These are phyloP conservation scores for Cherax destructor DNA, from an alignment of 1,140 invertebrate species.

Conservation along the genomic window DNA sequence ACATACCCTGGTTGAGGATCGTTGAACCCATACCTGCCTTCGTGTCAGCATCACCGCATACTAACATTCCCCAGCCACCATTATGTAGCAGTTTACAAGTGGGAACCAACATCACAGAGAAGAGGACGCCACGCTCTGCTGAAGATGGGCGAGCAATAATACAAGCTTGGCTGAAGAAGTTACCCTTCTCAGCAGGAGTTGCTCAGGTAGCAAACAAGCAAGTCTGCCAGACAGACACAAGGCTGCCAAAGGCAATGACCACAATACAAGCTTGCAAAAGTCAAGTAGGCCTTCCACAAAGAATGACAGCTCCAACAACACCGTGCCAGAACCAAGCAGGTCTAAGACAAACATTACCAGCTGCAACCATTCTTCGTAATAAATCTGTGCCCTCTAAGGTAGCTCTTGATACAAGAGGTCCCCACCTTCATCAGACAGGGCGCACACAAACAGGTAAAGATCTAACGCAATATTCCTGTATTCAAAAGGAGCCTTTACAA, in stretches of 20 bases:
- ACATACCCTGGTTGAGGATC: not conserved
- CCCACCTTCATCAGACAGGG: no score
- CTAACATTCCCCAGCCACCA: not conserved
- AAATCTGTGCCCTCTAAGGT: no score
- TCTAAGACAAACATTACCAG: not conserved
- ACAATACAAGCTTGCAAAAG: not conserved
- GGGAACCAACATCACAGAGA: not conserved
- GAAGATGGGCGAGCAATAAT: not conserved
- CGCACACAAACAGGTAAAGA: no score
- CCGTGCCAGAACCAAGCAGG: not conserved
- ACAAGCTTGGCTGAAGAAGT: not conserved
- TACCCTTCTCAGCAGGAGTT: not conserved
- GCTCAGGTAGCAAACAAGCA: not conserved
- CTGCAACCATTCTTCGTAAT: not conserved
- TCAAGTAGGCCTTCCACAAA: not conserved
- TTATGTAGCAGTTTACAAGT: not conserved
- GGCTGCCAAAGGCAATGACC: not conserved
- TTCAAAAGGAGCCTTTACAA: not conserved
- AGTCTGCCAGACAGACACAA: not conserved
- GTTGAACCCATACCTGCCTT: not conserved
- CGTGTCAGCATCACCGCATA: not conserved
- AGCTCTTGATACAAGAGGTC: no score
- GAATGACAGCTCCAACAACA: not conserved
- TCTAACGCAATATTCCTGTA: not conserved
- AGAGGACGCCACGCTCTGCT: not conserved